phyloP scores from a whole-genome alignment of 53 echinoderm and acorn worm genomes.

The Patiria pectinifera region DNA sequence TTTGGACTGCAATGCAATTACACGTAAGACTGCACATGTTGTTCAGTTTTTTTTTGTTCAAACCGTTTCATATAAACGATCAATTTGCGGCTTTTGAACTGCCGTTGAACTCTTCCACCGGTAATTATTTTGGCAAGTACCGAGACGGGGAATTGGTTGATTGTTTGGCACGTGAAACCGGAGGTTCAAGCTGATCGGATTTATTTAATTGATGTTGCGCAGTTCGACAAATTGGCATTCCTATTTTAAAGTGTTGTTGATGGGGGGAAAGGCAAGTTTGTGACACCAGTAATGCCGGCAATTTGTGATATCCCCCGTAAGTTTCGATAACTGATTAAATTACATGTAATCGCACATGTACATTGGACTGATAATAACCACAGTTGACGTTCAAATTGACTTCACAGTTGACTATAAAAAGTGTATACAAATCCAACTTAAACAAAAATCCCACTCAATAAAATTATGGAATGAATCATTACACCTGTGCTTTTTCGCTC shows the following conservation, averaged over 20 bases:
- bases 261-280: neutral
- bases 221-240: neutral
- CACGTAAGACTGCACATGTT: neutral
- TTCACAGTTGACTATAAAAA: no score
- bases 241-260: neutral
- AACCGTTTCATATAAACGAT: neutral
- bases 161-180: neutral
- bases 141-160: neutral
- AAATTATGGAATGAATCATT: no score
- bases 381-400: neutral
- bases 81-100: neutral
- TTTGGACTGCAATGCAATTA: conserved; percentile 7
- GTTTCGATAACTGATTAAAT: neutral
- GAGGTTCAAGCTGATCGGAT: neutral
- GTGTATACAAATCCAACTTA: no score
- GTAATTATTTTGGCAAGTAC: neutral
- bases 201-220: neutral
- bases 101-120: neutral
- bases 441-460: no score
- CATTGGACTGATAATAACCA: neutral
- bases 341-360: neutral
- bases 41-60: neutral
- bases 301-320: neutral
- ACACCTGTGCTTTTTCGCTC: no score
- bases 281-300: neutral